Percentiles rank a stretch among this genome's conserved stretches.
phyloP scores from a whole-genome alignment of 2,888 invertebrate genomes.

The Pseudanteris insignis region DNA sequence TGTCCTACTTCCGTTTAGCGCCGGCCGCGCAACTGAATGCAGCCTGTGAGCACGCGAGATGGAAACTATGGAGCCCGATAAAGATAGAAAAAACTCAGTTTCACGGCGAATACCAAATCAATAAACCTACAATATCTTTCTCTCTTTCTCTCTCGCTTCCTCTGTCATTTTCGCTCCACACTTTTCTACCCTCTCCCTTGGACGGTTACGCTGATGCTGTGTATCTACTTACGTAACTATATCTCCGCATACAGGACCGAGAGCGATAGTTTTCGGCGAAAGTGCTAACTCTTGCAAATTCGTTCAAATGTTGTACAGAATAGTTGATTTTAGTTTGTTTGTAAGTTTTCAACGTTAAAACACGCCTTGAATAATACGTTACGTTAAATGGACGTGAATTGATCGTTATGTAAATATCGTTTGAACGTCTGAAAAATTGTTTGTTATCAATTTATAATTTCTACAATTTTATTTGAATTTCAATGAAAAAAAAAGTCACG shows the following conservation, averaged over 20 bases:
- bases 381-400: no score
- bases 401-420: no score
- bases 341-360: no score
- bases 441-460: no score
- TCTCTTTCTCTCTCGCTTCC: no score
- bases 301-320: neutral
- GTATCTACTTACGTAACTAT: conserved; percentile 27
- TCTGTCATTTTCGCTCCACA: conserved; percentile 49
- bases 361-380: no score
- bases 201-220: conserved; percentile 29
- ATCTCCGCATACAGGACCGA: conserved; percentile 11
- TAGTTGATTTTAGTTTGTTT: neutral
- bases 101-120: conserved; percentile 59
- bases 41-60: conserved; percentile 29
- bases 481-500: no score
- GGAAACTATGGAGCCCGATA: conserved; percentile 40
- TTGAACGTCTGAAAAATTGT: no score
- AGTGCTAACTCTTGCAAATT: no score
- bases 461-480: no score
- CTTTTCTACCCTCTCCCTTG: conserved; percentile 44
- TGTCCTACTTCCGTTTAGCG: conserved; percentile 39
- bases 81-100: conserved; percentile 52
- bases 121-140: conserved; percentile 56
- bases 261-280: conserved; percentile 17
- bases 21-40: conserved; percentile 27